These are phyloP conservation scores for Macrosoma leucophasiata DNA, from an alignment of 2,888 invertebrate species.

Conservation along the genomic window DNA sequence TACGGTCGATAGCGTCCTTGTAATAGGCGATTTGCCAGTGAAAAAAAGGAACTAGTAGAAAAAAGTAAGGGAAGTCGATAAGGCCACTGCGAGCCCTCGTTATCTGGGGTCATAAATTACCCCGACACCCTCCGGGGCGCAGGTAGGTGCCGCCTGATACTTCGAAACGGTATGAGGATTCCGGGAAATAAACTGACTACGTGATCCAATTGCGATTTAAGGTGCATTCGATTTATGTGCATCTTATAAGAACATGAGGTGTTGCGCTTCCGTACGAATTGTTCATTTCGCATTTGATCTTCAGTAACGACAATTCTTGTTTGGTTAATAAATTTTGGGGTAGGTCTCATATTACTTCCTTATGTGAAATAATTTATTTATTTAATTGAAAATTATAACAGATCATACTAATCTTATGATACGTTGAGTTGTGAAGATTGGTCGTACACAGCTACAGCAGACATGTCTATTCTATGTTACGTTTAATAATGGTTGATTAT, in stretches of 20 bases:
- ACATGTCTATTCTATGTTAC: too few relatives aligned
- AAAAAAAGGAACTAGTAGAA: constrained; percentile 62
- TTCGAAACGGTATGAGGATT: constrained; percentile 54
- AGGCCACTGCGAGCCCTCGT: constrained; percentile 70
- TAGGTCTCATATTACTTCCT: too few relatives aligned
- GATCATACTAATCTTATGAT: too few relatives aligned
- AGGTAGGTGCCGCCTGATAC: constrained; percentile 57
- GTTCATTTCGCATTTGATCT: too few relatives aligned
- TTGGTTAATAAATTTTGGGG: too few relatives aligned
- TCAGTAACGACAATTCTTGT: too few relatives aligned
- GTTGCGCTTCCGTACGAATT: too few relatives aligned
- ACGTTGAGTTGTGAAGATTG: too few relatives aligned
- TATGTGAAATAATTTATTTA: too few relatives aligned
- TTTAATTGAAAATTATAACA: too few relatives aligned
- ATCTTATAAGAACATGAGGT: constrained; percentile 25
- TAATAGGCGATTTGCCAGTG: constrained; percentile 64
- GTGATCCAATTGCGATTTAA: constrained; percentile 74
- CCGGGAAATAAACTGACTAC: constrained; percentile 70
- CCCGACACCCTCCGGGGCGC: constrained; percentile 62
- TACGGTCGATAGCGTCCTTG: constrained; percentile 50
- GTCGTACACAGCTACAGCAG: too few relatives aligned
- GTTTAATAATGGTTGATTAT: too few relatives aligned
- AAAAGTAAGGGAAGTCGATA: constrained; percentile 67
- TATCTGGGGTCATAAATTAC: constrained; percentile 73
- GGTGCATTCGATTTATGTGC: constrained; percentile 60